Conservation (phyloP, 2,888 invertebrate genomes). For the Melanostoma mellinum region DNA sequence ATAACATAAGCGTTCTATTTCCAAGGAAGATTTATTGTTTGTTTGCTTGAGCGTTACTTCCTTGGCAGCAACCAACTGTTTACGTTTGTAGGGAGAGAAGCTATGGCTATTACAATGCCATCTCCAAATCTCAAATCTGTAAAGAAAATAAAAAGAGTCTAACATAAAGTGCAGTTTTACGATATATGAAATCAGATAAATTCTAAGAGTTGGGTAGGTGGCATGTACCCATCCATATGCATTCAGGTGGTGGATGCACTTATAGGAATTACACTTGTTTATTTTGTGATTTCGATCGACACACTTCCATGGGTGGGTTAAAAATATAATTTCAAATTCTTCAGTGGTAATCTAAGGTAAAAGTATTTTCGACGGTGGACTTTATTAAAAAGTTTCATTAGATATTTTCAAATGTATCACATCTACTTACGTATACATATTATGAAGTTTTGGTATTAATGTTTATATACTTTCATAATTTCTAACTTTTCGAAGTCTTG, state of each 20-base stretch:
- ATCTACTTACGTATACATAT: too few relatives aligned
- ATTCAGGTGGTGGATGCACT: conserved; percentile 52
- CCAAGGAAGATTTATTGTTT: conserved; percentile 48
- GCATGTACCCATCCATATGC: conserved; percentile 53
- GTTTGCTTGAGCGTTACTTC: conserved; percentile 36
- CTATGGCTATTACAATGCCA: conserved; percentile 22
- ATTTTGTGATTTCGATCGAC: conserved; percentile 54
- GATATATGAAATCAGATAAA: conserved; percentile 34
- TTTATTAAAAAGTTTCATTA: too few relatives aligned
- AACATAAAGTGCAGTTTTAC: too few relatives aligned
- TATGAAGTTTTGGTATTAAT: too few relatives aligned
- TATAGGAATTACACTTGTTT: conserved; percentile 53
- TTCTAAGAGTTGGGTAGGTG: conserved; percentile 7
- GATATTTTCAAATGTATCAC: too few relatives aligned
- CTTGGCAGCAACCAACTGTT: conserved; percentile 33
- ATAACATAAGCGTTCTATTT: conserved; percentile 58
- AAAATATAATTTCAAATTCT: conserved; percentile 32
- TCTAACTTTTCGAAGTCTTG: too few relatives aligned
- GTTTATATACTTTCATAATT: too few relatives aligned
- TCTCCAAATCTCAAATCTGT: conserved; percentile 6
- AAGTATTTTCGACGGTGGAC: too few relatives aligned
- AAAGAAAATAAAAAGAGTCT: background rate
- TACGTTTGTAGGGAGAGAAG: conserved; percentile 42
- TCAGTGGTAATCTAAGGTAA: too few relatives aligned
- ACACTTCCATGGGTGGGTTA: conserved; percentile 36